A percentile compares a stretch with the other conserved stretches of the same genome.
Conservation (phyloP, 2,797 vertebrate genomes). For the Spatula clypeata region DNA sequence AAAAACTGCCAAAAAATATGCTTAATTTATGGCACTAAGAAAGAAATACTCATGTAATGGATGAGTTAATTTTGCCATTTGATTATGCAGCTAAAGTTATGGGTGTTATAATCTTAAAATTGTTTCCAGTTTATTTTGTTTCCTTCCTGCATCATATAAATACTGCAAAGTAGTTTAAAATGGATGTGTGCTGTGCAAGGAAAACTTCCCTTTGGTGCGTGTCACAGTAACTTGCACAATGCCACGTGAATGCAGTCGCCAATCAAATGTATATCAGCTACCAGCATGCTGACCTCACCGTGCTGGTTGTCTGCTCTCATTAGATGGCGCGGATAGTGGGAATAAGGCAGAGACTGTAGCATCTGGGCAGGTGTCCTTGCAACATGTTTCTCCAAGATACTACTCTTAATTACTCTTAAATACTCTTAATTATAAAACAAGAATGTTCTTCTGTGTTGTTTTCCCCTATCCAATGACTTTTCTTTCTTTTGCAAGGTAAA, state of each 20-base stretch:
- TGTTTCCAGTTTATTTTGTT: constrained; percentile 35
- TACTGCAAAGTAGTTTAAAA: not conserved
- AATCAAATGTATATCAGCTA: not conserved
- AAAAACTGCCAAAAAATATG: constrained; percentile 44
- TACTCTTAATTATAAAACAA: not conserved
- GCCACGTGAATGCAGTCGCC: not conserved
- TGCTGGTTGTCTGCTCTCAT: not conserved
- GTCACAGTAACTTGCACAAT: not conserved
- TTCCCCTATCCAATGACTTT: not conserved
- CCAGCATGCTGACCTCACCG: not conserved
- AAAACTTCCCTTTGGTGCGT: not conserved
- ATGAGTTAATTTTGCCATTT: not conserved
- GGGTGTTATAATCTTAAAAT: constrained; percentile 14
- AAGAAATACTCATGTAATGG: constrained; percentile 63
- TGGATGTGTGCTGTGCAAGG: not conserved
- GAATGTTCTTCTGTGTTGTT: not conserved
- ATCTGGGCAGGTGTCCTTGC: not conserved
- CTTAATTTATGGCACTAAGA: constrained; percentile 52
- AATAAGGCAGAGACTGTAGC: not conserved
- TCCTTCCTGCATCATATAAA: not conserved
- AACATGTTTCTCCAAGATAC: not conserved
- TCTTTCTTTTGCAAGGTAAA: not conserved
- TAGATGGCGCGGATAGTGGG: not conserved
- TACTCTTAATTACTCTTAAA: not conserved
- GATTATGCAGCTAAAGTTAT: not conserved